Conservation (phyloP, 64 coral and sea anemone species). For the Hydrozoanthus tunicans region DNA sequence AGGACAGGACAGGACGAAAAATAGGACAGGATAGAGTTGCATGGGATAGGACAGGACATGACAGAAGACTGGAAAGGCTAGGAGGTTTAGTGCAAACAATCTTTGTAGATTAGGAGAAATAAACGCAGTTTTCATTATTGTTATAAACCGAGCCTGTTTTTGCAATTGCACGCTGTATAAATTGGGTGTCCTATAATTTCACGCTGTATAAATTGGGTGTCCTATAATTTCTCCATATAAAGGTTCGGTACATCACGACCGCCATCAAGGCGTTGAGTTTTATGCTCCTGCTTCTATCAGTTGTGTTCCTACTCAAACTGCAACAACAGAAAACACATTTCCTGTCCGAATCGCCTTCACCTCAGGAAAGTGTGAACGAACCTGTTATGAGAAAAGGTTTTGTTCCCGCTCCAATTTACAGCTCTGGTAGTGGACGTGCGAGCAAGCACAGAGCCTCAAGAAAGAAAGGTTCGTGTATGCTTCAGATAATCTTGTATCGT, state of each 20-base stretch:
- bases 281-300: slow-evolving; percentile 20
- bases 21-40: too few species aligned
- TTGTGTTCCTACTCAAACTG: slow-evolving; percentile 22
- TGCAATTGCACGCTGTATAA: background rate
- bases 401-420: background rate
- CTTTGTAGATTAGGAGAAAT: too few species aligned
- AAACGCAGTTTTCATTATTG: too few species aligned
- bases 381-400: background rate
- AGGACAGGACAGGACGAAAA: too few species aligned
- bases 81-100: too few species aligned
- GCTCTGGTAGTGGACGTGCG: slow-evolving; percentile 16
- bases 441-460: slow-evolving; percentile 1
- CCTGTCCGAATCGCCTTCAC: background rate
- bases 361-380: background rate
- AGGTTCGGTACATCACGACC: slow-evolving; percentile 33
- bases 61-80: too few species aligned
- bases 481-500: background rate
- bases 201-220: background rate
- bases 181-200: background rate
- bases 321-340: slow-evolving; percentile 39
- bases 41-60: too few species aligned
- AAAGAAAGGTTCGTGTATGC: slow-evolving; percentile 13
- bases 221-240: background rate
- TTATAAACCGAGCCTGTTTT: background rate
- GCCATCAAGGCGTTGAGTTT: slow-evolving; percentile 26